Base-by-base conservation (phyloP, 2,888 invertebrate genomes). In the Ophonus ardosiacus region DNA sequence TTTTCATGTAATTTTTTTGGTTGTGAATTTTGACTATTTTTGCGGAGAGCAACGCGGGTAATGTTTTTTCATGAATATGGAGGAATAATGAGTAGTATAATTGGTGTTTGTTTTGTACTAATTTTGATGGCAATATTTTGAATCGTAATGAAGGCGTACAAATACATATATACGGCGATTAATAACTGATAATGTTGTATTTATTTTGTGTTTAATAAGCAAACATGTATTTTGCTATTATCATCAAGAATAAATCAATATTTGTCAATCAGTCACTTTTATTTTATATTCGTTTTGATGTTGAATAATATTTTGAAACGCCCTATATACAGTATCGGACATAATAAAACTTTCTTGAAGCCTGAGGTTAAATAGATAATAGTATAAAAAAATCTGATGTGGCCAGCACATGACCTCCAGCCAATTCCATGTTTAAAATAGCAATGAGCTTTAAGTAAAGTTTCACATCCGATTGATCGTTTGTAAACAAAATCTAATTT, bases 1-100 rank as follows among this genome's bases (percentile, higher is more conserved):
- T 63, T 63, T 63, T 63, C 63, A 24, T 63, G 24, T 21, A 63
- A 18, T 63, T 21, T 63, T 63, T 63, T 63, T 59, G 59, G 63
- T 21, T 63, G 21, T 63, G 59, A 59, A 59, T 59, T 59, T 63
- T 18, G 43, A 51, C 43, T 51, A 51, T 51, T 51, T 51, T 51
- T 51, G 13, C 13, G 31, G 0, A 1, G 5, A 5, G 31, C 31
- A 21, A 43, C 5, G 43, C 5, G 43, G 43, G 43, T 0, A 13
- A 13, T 13, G 43, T 10, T 31, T 31, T 31, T 31, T 5, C 31
- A 5, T 31, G 31, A 5, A 31, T 31, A 5, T 13, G 43, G 13
- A 3, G 13, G 7, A 51, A 13, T 51, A 51, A 51, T 51, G 43
- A 51, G 43, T n/a, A n/a, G 0, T 8, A 4, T 51, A 51, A 51